Percentiles rank a stretch among this genome's conserved stretches.
These are phyloP conservation scores for Silurus meridionalis DNA, from an alignment of 2,113 vertebrate species.

Conservation along the genomic window DNA sequence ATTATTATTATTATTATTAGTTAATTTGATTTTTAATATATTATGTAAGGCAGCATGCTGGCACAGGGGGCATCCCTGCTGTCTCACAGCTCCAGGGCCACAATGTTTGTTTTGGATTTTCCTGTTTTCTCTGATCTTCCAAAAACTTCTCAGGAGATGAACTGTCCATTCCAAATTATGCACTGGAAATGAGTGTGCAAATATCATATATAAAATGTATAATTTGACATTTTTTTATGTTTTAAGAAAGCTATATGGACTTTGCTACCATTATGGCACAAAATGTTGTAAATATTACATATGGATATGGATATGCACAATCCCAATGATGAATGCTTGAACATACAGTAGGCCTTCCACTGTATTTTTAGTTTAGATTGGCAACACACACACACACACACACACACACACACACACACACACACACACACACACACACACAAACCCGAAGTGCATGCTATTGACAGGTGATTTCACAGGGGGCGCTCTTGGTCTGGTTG, in stretches of 20 bases:
- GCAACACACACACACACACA: no score
- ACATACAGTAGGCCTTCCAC: not conserved
- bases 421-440: no score
- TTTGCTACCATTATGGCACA: not conserved
- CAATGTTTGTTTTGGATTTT: not conserved
- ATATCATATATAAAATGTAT: not conserved
- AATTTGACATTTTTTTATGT: not conserved
- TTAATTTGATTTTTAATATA: no score
- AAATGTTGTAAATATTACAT: no score
- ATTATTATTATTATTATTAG: no score
- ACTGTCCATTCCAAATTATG: not conserved
- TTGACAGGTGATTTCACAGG: slow-evolving; percentile 48
- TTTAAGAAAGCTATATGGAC: not conserved
- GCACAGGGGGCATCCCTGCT: not conserved
- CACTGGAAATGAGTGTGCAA: not conserved
- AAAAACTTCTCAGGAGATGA: not conserved
- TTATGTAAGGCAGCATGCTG: not conserved
- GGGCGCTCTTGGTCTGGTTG: slow-evolving; percentile 65
- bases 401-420: no score
- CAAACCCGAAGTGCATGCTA: not conserved
- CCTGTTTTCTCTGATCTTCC: not conserved
- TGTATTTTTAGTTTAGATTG: not conserved
- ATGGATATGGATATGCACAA: not conserved
- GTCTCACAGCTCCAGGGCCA: not conserved
- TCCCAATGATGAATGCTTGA: no score